Evolutionary conservation across 1,140 invertebrate genomes (phyloP).

Genomic region (Leptestheria dahalacensis): DNA sequence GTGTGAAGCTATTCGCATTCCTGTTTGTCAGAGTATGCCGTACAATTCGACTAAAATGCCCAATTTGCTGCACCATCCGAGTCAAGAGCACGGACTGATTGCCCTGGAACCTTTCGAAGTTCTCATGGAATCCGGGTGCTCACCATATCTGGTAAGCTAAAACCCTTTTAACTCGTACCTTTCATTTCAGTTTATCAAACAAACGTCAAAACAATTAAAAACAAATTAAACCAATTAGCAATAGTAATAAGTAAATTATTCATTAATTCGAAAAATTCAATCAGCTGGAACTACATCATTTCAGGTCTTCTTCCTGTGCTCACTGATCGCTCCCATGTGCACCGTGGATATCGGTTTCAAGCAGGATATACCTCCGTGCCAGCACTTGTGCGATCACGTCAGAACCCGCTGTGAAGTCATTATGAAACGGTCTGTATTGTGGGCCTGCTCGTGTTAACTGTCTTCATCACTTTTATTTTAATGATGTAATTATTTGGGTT

Average conservation of each 20-base stretch:
- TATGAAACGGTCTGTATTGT: background rate
- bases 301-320: constrained; percentile 16
- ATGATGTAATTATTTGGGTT: too few species aligned
- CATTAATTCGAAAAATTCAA: background rate
- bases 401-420: constrained; percentile 12
- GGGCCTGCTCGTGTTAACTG: background rate
- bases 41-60: constrained; percentile 17
- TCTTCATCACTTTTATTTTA: too few species aligned
- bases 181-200: too few species aligned
- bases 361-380: constrained; percentile 15
- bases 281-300: background rate
- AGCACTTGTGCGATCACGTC: constrained; percentile 14
- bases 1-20: constrained; percentile 12
- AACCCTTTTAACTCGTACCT: too few species aligned
- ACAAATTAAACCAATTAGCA: too few species aligned
- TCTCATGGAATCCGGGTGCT: constrained; percentile 5
- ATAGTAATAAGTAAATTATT: too few species aligned
- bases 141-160: constrained; percentile 10
- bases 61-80: constrained; percentile 12
- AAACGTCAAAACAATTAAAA: too few species aligned
- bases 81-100: constrained; percentile 14
- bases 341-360: constrained; percentile 9
- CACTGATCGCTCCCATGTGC: constrained; percentile 15
- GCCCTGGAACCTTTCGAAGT: constrained; percentile 16
- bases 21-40: constrained; percentile 13